phyloP scores from a whole-genome alignment of 1,140 invertebrate genomes.

The Drosophila chauvacae region DNA sequence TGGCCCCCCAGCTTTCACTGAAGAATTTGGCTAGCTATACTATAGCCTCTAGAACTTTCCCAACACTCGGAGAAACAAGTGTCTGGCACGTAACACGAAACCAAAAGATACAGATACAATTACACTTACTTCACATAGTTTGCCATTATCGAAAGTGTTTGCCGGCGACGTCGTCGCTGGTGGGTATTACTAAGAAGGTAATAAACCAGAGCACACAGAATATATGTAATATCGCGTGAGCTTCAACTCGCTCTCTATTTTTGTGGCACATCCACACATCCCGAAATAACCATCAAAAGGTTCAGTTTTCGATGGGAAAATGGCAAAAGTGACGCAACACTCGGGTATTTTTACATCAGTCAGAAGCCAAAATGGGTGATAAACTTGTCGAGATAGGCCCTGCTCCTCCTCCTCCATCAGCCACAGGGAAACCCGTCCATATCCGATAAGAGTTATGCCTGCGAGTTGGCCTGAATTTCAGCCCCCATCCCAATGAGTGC shows the following conservation, averaged over 20 bases:
- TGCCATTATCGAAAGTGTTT: slow-evolving; percentile 47
- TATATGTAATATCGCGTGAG: slow-evolving; percentile 52
- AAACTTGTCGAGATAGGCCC: slow-evolving; percentile 37
- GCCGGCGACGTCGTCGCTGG: slow-evolving; percentile 32
- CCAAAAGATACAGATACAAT: slow-evolving; percentile 26
- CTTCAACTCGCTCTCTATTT: slow-evolving; percentile 12
- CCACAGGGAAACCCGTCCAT: slow-evolving; percentile 31
- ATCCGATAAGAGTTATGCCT: slow-evolving; percentile 35
- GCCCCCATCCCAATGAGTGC: slow-evolving; percentile 23
- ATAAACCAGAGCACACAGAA: slow-evolving; percentile 25
- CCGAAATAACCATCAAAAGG: slow-evolving; percentile 42
- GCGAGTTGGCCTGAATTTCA: slow-evolving; percentile 29
- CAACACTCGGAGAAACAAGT: slow-evolving; percentile 10
- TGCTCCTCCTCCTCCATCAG: background rate
- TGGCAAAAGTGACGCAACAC: slow-evolving; percentile 68
- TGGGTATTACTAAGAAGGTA: slow-evolving; percentile 18
- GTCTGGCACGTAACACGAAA: slow-evolving; percentile 29
- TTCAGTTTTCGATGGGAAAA: slow-evolving; percentile 39
- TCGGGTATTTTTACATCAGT: slow-evolving; percentile 66
- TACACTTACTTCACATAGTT: slow-evolving; percentile 19
- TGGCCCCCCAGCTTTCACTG: slow-evolving; percentile 14
- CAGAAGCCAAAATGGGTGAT: slow-evolving; percentile 30
- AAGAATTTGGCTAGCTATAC: background rate
- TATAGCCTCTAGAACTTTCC: slow-evolving; percentile 31
- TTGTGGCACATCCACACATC: slow-evolving; percentile 53